Conservation (phyloP, 2,797 vertebrate species). For the Apogon talboti region DNA sequence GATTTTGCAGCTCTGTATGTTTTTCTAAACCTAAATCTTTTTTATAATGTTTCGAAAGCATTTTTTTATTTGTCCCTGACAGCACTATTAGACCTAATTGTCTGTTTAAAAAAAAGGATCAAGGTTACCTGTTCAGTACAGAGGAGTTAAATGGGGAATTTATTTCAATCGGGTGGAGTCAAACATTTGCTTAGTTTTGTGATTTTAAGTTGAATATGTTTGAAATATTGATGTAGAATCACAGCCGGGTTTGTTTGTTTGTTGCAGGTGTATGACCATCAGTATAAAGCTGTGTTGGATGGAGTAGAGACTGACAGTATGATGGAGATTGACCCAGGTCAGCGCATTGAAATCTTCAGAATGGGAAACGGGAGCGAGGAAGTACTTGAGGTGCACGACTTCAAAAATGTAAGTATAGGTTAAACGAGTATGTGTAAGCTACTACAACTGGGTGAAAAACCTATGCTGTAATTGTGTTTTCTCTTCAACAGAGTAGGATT, state of each 20-base stretch:
- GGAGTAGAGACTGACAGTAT: conserved; percentile 89
- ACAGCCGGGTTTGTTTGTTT: conserved; percentile 21
- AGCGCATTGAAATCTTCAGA: conserved; percentile 89
- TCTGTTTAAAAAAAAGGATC: too few species aligned
- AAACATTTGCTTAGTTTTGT: not conserved
- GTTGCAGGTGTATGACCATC: conserved; percentile 90
- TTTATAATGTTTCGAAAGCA: too few species aligned
- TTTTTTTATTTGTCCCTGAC: too few species aligned
- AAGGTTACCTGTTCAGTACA: too few species aligned
- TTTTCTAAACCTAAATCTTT: too few species aligned
- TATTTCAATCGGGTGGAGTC: not conserved
- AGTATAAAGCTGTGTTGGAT: conserved; percentile 90
- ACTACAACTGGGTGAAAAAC: conserved; percentile 16
- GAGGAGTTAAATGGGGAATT: not conserved
- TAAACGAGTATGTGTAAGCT: conserved; percentile 12
- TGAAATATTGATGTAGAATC: conserved; percentile 4
- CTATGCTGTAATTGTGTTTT: conserved; percentile 19
- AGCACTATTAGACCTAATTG: too few species aligned
- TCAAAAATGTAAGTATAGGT: conserved; percentile 89
- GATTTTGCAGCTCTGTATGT: too few species aligned
- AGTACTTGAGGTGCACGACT: conserved; percentile 95
- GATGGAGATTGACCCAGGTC: conserved; percentile 91
- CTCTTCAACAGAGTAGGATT: conserved; percentile 25
- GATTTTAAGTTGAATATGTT: not conserved
- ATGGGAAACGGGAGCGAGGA: conserved; percentile 91